Evolutionary conservation across 2,113 vertebrate genomes (phyloP), one percentile per base, ranked within the genome.

Genomic region (Strigops habroptila): DNA sequence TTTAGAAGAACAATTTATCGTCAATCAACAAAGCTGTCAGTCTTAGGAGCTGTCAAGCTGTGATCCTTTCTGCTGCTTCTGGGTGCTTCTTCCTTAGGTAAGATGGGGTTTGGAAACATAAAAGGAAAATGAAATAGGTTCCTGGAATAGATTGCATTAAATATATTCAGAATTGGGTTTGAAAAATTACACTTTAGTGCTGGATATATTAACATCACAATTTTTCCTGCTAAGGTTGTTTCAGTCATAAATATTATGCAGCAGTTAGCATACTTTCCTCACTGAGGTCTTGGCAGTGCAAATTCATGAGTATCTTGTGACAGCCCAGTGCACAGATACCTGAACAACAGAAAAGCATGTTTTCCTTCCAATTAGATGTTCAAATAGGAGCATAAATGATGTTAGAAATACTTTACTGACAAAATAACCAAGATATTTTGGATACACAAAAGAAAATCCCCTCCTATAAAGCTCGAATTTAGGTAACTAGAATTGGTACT

Each of bases 121-220:
- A 86, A 94, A 87, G 80, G 86, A 63, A 82, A 92, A 73, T 73
- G 6, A 80, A 73, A 49, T 86, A 52, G 52, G 37, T 95, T 91
- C 76, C 78, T 87, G 57, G 86, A 95, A 94, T 94, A 95, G 71
- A 48, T 52, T 90, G 35, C 28, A 12, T 82, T 79, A 90, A 95
- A 83, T 81, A 49, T 59, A 67, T 92, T 79, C 92, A 81, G 81
- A 87, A 87, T 82, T 0, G 3, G 53, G 84, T 95, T 92, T 93
- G 73, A 89, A 80, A 97, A 92, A 92, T 82, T 84, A 35, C 41
- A 53, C 49, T 28, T 92, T 84, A 75, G 44, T 48, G 62, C 77
- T 62, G 73, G 88, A 60, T 94, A 39, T 82, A 92, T 95, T 94
- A 75, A 52, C 78, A 69, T 86, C 23, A 60, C 62, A 52, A 55